Base-by-base conservation (phyloP, 1,140 invertebrate genomes). In the Olivierus martensii region DNA sequence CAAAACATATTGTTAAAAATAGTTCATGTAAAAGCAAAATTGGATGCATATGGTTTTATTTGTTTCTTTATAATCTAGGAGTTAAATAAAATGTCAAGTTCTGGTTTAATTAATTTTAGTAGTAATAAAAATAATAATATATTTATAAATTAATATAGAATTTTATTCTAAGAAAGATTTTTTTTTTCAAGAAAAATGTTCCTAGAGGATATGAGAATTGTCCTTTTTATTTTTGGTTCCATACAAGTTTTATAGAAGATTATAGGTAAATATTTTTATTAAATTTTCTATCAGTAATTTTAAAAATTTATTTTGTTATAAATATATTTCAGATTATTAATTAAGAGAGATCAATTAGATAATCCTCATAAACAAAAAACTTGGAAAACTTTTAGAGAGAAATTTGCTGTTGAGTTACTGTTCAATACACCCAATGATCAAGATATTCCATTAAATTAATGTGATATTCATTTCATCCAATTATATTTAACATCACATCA, bases 171-270 rank as follows among this genome's bases (percentile, higher is more conserved):
- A 28, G 41, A 43, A 2, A 43, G 41, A 19, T 22, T 28, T 19
- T 10, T 37, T 17, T 17, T 52, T 64, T 67, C 48, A 61, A 71
- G 70, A 65, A 63, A 53, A 67, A 64, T 45, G 67, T 76, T 51
- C 75, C 75, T 3, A 67, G 63, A 56, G 70, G 69, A 1, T 76
- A 75, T 65, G 74, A 76, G 59, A 67, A 75, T 47, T 73, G 73
- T 63, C 71, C 73, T 17, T 76, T 76, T 61, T 77, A 71, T 60
- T 75, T 75, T 59, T 77, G 74, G 74, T 77, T 77, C 61, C 66
- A 77, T 61, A 75, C 74, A 34, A 65, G 66, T 21, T 76, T 76
- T 55, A 66, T 77, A 17, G 64, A 71, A 45, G 59, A 69, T 39
- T 63, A 69, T 50, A 67, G 59, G 71, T 72, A 59, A 63, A 59